Percentiles rank a stretch among this genome's conserved stretches.
These are phyloP conservation scores for Fratercula arctica DNA, from an alignment of 2,797 vertebrate species.

Conservation along the genomic window DNA sequence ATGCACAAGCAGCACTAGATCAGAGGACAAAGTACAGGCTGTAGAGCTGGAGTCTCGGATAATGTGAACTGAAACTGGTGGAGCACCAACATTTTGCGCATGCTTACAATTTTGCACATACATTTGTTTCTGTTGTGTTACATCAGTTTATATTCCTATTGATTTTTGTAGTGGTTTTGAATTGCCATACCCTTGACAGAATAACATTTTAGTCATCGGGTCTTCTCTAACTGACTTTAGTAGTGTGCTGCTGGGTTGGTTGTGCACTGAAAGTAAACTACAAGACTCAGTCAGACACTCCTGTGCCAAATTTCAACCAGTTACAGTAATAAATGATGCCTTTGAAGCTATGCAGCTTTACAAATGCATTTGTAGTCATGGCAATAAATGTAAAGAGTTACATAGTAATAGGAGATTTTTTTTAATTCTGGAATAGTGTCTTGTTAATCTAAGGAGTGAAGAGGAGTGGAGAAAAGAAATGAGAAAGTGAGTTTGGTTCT, in stretches of 20 bases:
- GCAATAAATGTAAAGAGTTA: not conserved
- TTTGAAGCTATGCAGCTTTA: not conserved
- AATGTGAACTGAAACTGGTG: not conserved
- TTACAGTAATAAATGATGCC: not conserved
- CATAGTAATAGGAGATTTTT: not conserved
- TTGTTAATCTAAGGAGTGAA: not conserved
- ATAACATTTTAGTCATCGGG: not conserved
- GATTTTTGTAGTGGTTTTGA: not conserved
- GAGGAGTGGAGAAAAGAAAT: not conserved
- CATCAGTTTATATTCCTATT: not conserved
- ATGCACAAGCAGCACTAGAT: not conserved
- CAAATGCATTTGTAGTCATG: not conserved
- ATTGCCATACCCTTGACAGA: not conserved
- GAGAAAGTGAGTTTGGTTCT: not conserved
- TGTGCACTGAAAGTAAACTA: not conserved
- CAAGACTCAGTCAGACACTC: not conserved
- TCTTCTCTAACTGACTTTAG: not conserved
- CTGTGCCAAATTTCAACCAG: not conserved
- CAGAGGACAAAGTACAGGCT: not conserved
- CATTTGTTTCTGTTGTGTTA: not conserved
- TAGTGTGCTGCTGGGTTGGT: not conserved
- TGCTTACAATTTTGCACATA: accelerated
- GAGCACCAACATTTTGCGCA: not conserved
- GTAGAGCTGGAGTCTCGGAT: not conserved
- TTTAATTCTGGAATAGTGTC: not conserved